Evolutionary conservation across 2,113 vertebrate genomes (phyloP), one percentile per base, ranked within the genome.

Genomic region (Marmota flaviventris): DNA sequence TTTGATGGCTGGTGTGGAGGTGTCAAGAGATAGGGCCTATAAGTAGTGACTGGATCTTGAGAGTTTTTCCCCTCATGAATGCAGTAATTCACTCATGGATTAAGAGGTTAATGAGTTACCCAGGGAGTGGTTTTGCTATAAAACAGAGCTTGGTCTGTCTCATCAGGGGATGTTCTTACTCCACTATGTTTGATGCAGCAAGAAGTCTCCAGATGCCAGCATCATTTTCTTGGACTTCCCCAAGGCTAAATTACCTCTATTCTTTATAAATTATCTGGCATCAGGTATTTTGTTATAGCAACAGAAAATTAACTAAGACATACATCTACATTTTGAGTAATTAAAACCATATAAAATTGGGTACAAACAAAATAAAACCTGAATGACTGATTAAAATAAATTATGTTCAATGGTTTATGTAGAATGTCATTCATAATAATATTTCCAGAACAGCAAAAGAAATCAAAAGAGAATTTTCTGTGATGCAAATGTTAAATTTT

Each of bases 251-350:
- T 48, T 20, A 94, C 70, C 9, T 73, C n/a, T 39, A n/a, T 39
- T 76, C 16, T 51, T 83, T 56, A 89, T 32, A 75, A 25, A 63
- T 3, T 7, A 20, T 20, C 51, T 22, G 39, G 14, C n/a, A 24
- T 84, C 29, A 42, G 10, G 9, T 53, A 83, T 58, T 82, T 81
- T 84, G 93, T 76, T 42, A 58, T 4, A 83, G n/a, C 18, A 82
- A 67, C 20, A 75, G n/a, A 51, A 75, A 94, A 72, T 34, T 20
- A 20, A 32, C 34, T 32, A 39, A 73, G 84, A 48, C 67, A 2
- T 58, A 51, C 29, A 25, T 87, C 45, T 87, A 45, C 29, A 96
- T 90, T 95, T 96, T 85, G 94, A 96, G 56, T 95, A 93, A 95
- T 87, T 97, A 83, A 97, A 92, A 37, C n/a, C 4, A 79, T 82